phyloP scores from a whole-genome alignment of 2,113 vertebrate genomes.

The Piprites chloris region DNA sequence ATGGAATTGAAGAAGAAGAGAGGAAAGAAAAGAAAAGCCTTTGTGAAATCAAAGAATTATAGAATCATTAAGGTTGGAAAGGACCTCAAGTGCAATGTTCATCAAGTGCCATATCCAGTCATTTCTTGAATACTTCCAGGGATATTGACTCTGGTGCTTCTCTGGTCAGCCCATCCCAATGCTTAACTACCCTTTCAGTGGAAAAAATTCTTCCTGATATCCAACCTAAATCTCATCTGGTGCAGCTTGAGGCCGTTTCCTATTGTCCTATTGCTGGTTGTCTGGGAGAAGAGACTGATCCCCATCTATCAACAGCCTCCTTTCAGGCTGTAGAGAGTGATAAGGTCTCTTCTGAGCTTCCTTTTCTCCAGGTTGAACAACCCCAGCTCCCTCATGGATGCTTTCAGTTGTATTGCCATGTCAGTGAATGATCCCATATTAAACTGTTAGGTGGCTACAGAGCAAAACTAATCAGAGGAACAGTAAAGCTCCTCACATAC shows the following conservation, averaged over 20 bases:
- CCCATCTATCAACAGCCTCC: background rate
- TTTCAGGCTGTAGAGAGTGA: background rate
- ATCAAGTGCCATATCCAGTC: no score
- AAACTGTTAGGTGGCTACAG: background rate
- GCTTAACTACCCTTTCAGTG: background rate
- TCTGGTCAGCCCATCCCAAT: background rate
- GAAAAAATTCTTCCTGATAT: background rate
- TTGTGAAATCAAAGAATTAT: background rate
- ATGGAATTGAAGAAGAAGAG: background rate
- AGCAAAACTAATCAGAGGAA: background rate
- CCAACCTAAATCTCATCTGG: background rate
- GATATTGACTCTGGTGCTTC: background rate
- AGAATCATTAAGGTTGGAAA: background rate
- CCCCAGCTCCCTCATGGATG: background rate
- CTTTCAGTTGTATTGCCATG: background rate
- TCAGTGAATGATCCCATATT: background rate
- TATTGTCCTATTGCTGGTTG: background rate
- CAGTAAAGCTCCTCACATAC: background rate
- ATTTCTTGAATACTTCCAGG: background rate
- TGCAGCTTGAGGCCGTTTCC: background rate
- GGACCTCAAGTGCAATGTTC: background rate
- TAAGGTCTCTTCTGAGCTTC: background rate
- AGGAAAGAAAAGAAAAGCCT: background rate
- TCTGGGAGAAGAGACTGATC: background rate
- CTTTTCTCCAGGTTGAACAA: background rate